A percentile compares a stretch with the other conserved stretches of the same genome.
phyloP scores from a whole-genome alignment of 1,140 invertebrate genomes.

The Archegozetes longisetosus region DNA sequence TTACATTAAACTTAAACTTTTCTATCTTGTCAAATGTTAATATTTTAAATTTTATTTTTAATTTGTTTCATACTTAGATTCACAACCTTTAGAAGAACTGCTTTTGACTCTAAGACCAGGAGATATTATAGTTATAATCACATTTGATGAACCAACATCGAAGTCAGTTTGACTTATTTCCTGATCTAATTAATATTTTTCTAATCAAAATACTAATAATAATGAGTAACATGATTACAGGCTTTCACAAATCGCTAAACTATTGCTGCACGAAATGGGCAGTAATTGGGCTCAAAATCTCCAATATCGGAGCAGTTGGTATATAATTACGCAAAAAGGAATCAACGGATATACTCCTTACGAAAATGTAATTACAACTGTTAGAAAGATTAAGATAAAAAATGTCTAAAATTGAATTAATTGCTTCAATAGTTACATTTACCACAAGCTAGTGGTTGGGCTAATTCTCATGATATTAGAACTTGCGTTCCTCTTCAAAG shows the following conservation, averaged over 20 bases:
- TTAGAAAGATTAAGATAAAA: conserved; percentile 24
- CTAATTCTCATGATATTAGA: not conserved
- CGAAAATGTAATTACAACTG: conserved; percentile 30
- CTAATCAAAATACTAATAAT: too few species aligned
- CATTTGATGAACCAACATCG: conserved; percentile 33
- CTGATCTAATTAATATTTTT: too few species aligned
- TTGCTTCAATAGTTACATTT: not conserved
- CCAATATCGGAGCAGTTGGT: conserved; percentile 39
- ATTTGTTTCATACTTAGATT: not conserved
- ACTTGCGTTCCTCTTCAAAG: not conserved
- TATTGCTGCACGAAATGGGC: conserved; percentile 33
- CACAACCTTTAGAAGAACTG: conserved; percentile 29
- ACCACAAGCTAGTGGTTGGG: conserved; percentile 5
- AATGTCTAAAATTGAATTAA: not conserved
- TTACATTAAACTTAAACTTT: not conserved
- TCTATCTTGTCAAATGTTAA: not conserved
- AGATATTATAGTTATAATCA: conserved; percentile 32
- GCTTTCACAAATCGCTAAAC: conserved; percentile 26
- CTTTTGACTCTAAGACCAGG: conserved; percentile 29
- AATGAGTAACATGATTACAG: not conserved
- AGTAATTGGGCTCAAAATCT: conserved; percentile 40
- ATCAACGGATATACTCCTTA: conserved; percentile 36
- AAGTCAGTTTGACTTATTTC: conserved; percentile 27
- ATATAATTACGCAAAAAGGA: conserved; percentile 39
- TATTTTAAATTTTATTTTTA: not conserved